Conservation (phyloP, 2,888 invertebrate species). For the Lottia scabra region DNA sequence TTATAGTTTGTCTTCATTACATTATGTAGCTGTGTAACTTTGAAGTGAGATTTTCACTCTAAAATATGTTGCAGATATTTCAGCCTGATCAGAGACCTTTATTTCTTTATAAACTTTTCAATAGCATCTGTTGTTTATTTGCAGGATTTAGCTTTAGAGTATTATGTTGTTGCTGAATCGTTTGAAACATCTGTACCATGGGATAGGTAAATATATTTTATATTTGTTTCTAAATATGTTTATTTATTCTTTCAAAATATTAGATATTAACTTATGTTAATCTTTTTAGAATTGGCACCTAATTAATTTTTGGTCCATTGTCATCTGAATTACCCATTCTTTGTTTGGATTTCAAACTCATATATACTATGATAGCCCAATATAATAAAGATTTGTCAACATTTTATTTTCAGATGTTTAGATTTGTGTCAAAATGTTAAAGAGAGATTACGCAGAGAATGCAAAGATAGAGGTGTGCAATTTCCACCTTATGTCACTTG, state of each 20-base stretch:
- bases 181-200: slow-evolving; percentile 99
- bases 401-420: slow-evolving; percentile 60
- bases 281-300: too few species aligned
- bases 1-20: too few species aligned
- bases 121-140: slow-evolving; percentile 33
- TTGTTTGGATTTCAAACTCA: too few species aligned
- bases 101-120: too few species aligned
- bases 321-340: too few species aligned
- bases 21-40: too few species aligned
- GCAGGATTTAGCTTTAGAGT: slow-evolving; percentile 91
- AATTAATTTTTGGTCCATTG: too few species aligned
- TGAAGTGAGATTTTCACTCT: too few species aligned
- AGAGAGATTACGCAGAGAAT: slow-evolving; percentile 77
- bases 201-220: slow-evolving; percentile 75
- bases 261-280: too few species aligned
- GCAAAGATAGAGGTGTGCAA: slow-evolving; percentile 70
- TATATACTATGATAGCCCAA: too few species aligned
- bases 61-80: too few species aligned
- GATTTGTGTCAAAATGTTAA: slow-evolving; percentile 91
- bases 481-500: slow-evolving; percentile 71
- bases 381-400: not conserved
- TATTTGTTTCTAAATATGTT: not conserved
- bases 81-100: too few species aligned
- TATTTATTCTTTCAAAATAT: not conserved
- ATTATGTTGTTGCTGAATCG: slow-evolving; percentile 91